These are phyloP conservation scores for Ivindomyrus marchei DNA, from an alignment of 2,113 vertebrate genomes.

Conservation along the genomic window DNA sequence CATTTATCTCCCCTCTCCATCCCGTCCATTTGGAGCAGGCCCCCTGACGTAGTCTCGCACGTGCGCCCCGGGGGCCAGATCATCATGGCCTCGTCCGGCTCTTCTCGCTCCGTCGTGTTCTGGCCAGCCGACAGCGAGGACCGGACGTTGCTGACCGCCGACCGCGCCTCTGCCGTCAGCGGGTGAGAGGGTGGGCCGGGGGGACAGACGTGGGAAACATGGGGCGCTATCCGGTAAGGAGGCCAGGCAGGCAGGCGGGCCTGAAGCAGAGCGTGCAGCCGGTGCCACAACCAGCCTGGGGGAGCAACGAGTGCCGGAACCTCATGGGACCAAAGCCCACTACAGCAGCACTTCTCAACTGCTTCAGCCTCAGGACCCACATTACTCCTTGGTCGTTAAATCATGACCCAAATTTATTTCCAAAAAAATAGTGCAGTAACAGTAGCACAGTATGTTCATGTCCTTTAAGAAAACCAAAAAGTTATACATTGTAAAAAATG, in stretches of 20 bases:
- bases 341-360: not conserved
- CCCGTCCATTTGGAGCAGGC: not conserved
- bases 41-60: conserved; percentile 20
- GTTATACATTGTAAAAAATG: not conserved
- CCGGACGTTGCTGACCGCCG: conserved; percentile 38
- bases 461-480: not conserved
- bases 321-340: not conserved
- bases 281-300: not conserved
- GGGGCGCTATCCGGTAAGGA: conserved; percentile 19
- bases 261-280: not conserved
- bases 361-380: not conserved
- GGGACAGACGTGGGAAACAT: conserved; percentile 39
- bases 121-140: conserved; percentile 42
- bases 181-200: conserved; percentile 28
- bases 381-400: not conserved
- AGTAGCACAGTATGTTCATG: not conserved
- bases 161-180: conserved; percentile 38
- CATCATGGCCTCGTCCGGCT: not conserved
- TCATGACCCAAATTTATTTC: not conserved
- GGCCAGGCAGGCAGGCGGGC: not conserved
- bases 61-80: conserved; percentile 43
- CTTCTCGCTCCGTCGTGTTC: conserved; percentile 48
- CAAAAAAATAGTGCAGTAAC: not conserved
- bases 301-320: not conserved
- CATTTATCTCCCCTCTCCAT: not conserved